Evolutionary conservation across 2,113 vertebrate species (phyloP).

Genomic region (Phylloscopus whistleri): DNA sequence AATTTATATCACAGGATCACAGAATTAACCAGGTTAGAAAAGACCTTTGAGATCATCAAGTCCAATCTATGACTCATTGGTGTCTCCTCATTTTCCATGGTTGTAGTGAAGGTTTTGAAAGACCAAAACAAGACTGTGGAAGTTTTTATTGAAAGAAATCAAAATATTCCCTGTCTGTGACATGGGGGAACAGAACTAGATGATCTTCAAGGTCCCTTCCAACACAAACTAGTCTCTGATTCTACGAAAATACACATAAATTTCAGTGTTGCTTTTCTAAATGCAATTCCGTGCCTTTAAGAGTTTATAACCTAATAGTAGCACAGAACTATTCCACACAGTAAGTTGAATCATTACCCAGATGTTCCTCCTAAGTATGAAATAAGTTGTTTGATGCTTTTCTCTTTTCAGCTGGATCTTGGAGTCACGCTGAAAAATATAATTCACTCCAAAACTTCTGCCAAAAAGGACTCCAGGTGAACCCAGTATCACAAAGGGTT

Average conservation of each 20-base stretch:
- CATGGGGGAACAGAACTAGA: not conserved
- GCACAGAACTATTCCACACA: not conserved
- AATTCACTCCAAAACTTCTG: not conserved
- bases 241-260: not conserved
- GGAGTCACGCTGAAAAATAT: not conserved
- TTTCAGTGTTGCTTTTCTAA: not conserved
- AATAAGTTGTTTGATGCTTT: not conserved
- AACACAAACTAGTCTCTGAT: not conserved
- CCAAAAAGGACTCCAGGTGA: not conserved
- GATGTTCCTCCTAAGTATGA: not conserved
- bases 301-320: not conserved
- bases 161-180: not conserved
- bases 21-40: not conserved
- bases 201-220: not conserved
- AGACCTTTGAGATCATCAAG: not conserved
- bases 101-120: not conserved
- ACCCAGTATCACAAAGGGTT: not conserved
- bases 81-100: not conserved
- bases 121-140: not conserved
- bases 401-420: not conserved
- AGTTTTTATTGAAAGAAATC: not conserved
- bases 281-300: not conserved
- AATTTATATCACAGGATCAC: not conserved
- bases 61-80: not conserved
- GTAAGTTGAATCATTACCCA: not conserved